Conservation (phyloP, 2,888 invertebrate species). For the Phyto melanocephala region DNA sequence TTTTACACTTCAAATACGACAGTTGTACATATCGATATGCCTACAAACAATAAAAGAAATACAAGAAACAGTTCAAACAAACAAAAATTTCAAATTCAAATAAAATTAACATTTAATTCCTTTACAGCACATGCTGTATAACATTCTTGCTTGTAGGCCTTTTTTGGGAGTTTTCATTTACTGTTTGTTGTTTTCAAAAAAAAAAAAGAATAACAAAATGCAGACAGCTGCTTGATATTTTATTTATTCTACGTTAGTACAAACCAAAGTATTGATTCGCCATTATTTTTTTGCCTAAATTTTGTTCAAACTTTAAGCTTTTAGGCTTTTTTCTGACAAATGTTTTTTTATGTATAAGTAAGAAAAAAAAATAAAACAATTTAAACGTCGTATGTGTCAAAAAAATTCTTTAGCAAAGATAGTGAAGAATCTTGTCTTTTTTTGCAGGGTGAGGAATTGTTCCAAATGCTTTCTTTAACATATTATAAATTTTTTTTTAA, state of each 20-base stretch:
- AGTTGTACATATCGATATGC: no score
- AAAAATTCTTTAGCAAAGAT: slow-evolving; percentile 27
- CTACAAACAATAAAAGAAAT: no score
- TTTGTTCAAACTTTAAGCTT: slow-evolving; percentile 24
- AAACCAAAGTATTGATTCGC: slow-evolving; percentile 7
- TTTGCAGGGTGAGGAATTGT: neutral
- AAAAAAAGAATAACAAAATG: no score
- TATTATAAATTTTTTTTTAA: neutral
- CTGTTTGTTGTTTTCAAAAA: neutral
- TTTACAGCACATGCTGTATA: no score
- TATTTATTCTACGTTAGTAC: slow-evolving; percentile 20
- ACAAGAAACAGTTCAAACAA: no score
- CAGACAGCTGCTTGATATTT: slow-evolving; percentile 52
- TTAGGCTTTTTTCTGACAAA: slow-evolving; percentile 10
- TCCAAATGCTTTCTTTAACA: neutral
- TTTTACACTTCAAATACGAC: no score
- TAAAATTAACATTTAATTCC: no score
- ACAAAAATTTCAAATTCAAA: no score
- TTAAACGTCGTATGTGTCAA: slow-evolving; percentile 55
- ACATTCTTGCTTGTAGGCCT: slow-evolving; percentile 1
- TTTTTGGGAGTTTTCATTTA: slow-evolving; percentile 5
- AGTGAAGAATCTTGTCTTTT: slow-evolving; percentile 4
- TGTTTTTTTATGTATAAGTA: neutral
- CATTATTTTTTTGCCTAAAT: neutral
- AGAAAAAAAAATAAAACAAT: slow-evolving; percentile 9